Conservation (phyloP, 2,113 vertebrate species). For the Antigone vipio region DNA sequence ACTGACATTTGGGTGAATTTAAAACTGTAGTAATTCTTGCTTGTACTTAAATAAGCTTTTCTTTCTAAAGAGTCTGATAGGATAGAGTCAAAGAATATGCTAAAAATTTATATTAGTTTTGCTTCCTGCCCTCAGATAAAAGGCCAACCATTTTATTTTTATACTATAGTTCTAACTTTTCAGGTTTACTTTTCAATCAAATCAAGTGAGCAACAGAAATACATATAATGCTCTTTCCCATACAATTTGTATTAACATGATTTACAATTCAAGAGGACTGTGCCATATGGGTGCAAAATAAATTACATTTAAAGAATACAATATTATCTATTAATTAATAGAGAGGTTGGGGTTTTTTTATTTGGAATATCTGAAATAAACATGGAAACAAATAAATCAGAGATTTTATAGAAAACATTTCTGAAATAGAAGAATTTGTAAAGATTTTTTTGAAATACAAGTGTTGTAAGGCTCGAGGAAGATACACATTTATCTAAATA, state of each 20-base stretch:
- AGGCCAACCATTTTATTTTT: background rate
- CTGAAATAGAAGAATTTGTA: background rate
- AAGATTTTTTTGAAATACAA: background rate
- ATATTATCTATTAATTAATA: background rate
- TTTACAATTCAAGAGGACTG: background rate
- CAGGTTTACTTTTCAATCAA: background rate
- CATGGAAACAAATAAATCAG: background rate
- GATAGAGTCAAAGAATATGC: background rate
- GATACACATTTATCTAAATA: background rate
- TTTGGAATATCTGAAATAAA: background rate
- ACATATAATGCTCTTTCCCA: background rate
- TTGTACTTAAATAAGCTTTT: background rate
- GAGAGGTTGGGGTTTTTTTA: rapidly evolving
- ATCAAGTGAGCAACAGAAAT: background rate
- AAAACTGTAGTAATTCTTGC: background rate
- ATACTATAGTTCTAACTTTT: background rate
- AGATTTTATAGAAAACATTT: background rate
- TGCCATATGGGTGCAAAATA: background rate
- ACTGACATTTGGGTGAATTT: background rate
- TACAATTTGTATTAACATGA: background rate
- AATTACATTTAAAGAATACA: background rate
- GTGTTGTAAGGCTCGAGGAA: background rate
- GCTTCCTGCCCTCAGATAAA: background rate
- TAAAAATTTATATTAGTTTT: background rate
- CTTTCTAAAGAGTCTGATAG: background rate